Conservation (phyloP, 2,113 vertebrate genomes). For the Malurus melanocephalus region DNA sequence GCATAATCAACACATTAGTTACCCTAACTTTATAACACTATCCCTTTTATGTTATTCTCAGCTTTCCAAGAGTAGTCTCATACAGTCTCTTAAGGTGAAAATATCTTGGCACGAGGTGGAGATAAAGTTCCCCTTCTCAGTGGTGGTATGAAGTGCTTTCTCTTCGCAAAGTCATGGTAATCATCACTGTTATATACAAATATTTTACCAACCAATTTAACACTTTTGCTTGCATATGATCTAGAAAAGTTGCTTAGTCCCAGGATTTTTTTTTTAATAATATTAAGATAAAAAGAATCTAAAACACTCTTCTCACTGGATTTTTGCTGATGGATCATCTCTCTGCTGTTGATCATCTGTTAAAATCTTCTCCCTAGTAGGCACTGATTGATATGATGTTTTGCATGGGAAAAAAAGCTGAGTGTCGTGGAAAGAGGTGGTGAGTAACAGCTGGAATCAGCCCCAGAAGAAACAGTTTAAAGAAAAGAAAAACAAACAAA, state of each 20-base stretch:
- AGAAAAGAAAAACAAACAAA: not conserved
- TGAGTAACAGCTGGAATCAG: not conserved
- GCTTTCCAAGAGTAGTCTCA: not conserved
- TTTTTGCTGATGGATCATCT: not conserved
- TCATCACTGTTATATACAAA: rapidly evolving
- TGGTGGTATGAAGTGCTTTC: not conserved
- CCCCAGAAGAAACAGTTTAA: rapidly evolving
- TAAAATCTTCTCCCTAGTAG: not conserved
- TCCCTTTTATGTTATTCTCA: not conserved
- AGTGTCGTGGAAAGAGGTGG: not conserved
- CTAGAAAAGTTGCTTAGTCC: not conserved
- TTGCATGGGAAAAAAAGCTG: not conserved
- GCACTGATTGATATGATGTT: not conserved
- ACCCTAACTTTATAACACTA: not conserved
- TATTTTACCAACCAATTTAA: not conserved
- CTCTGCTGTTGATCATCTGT: not conserved
- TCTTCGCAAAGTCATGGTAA: not conserved
- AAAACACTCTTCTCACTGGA: not conserved
- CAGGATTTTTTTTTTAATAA: not conserved
- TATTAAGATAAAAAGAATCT: not conserved
- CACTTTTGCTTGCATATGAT: not conserved
- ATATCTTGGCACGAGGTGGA: not conserved
- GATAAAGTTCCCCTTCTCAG: not conserved
- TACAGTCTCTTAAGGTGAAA: not conserved
- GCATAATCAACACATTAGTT: not conserved